Base-by-base conservation (phyloP, 2,113 vertebrate species). In the Naja naja region DNA sequence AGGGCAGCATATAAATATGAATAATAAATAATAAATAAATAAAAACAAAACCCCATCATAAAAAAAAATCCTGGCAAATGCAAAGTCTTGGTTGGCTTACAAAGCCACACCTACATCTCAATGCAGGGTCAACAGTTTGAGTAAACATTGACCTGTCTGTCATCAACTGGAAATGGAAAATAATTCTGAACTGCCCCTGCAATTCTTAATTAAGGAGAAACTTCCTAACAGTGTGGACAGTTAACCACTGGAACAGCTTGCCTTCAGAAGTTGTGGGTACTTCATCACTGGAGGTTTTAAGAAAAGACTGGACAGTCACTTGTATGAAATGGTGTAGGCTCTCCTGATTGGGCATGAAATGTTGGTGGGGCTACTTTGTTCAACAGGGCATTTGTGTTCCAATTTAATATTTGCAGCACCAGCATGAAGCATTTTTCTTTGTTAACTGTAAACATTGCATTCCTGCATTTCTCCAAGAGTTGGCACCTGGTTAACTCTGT, bases 391-490 rank as follows among this genome's bases (percentile, higher is more conserved):
- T 56, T 88, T 85, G 22, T 34, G 25, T 55, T 49, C 52, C 34
- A 25, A 39, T 91, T 88, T 88, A 34, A 91, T 52, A 52, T 91
- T 56, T 56, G 54, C 20, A 54, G 60, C n/a, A 22, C 30, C 9
- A 14, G 39, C 64, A 60, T 27, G 4, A 27, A 56, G 47, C 0
- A 86, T 96, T 93, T 1, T 91, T 91, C 93, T 90, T 25, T 93
- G 93, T 43, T 39, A 92, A 14, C 39, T 86, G 14, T 64, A 92
- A 92, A 56, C 22, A 10, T 14, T 55, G 91, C 27, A 34, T 91
- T 95, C 91, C 18, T 87, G 47, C 12, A 90, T 23, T 60, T 39
- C 34, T 47, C 4, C 14, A 4, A n/a, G 16, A 34, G 47, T 5
- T 88, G 85, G 53, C 86, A 56, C 27, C 3, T 22, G 91, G 49